phyloP scores from a whole-genome alignment of 1,140 invertebrate species.

The Phymastichus coffea region DNA sequence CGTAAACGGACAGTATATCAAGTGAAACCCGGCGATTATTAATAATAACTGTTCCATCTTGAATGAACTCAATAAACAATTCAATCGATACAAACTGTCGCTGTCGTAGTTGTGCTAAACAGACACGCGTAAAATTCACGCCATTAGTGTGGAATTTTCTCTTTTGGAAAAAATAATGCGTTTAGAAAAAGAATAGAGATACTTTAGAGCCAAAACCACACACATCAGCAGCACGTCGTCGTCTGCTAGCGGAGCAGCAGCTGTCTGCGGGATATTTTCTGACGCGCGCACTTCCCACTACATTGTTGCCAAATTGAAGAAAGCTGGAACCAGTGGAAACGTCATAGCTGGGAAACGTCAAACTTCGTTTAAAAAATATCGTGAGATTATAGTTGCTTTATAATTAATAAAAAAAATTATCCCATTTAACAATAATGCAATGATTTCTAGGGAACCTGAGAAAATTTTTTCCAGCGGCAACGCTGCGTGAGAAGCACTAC shows the following conservation, averaged over 20 bases:
- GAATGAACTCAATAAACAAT: neutral
- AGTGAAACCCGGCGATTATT: slow-evolving; percentile 71
- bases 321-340: neutral
- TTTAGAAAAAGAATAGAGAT: neutral
- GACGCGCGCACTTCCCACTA: neutral
- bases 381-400: too few species aligned
- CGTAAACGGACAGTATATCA: slow-evolving; percentile 90
- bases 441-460: too few species aligned
- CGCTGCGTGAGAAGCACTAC: too few species aligned
- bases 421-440: too few species aligned
- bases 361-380: too few species aligned
- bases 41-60: slow-evolving; percentile 55
- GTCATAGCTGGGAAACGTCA: neutral
- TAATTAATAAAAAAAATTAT: too few species aligned
- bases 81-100: too few species aligned
- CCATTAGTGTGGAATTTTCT: neutral
- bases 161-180: neutral
- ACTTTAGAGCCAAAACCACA: neutral
- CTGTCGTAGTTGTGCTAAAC: too few species aligned
- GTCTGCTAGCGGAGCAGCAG: slow-evolving; percentile 15
- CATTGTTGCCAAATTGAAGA: slow-evolving; percentile 22
- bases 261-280: neutral
- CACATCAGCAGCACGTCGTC: slow-evolving; percentile 5
- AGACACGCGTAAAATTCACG: neutral
- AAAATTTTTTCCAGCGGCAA: too few species aligned